Conservation (phyloP, 2,797 vertebrate genomes). For the Cossypha dichroa region DNA sequence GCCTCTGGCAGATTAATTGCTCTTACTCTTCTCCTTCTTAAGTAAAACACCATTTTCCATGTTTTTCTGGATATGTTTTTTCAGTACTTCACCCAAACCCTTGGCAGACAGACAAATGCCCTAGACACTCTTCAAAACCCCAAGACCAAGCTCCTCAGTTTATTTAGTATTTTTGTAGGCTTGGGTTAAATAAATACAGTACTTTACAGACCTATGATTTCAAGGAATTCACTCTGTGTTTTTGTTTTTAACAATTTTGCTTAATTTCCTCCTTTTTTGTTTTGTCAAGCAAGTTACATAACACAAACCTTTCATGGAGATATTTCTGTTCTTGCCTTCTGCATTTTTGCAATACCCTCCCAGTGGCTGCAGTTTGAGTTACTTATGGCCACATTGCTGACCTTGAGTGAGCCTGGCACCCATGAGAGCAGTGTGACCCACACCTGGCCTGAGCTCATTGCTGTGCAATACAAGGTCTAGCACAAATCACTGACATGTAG, state of each 20-base stretch:
- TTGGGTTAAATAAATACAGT: background rate
- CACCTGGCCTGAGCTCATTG: background rate
- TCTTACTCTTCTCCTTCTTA: background rate
- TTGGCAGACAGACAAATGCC: background rate
- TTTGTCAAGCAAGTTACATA: background rate
- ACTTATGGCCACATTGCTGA: background rate
- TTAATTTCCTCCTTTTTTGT: background rate
- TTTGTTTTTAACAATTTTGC: background rate
- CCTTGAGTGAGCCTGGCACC: background rate
- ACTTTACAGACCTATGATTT: background rate
- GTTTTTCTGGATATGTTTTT: background rate
- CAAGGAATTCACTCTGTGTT: background rate
- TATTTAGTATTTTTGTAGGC: background rate
- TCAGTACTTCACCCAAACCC: background rate
- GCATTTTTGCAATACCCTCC: background rate
- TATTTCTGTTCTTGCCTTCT: background rate
- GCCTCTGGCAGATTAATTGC: constrained; percentile 15
- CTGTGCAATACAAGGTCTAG: fast-evolving
- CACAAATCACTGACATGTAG: background rate
- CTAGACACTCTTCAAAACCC: background rate
- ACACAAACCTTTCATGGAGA: background rate
- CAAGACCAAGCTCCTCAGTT: background rate
- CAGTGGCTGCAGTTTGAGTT: background rate
- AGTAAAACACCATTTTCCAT: background rate
- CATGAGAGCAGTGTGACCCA: background rate